These are phyloP conservation scores for Dryobates pubescens DNA, from an alignment of 2,797 vertebrate species.

Conservation along the genomic window DNA sequence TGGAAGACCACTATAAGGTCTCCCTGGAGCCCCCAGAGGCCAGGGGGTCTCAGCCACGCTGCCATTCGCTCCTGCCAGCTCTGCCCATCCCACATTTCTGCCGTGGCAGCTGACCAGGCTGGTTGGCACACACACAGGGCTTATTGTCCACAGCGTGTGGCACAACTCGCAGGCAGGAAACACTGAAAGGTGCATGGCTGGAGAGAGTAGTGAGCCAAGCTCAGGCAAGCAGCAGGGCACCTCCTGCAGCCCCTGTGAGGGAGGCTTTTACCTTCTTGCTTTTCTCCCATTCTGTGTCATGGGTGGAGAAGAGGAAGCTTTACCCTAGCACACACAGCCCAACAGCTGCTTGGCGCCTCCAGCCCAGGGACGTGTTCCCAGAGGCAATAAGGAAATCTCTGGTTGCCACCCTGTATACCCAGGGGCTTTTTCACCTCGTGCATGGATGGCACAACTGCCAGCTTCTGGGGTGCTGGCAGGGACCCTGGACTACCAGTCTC, in stretches of 20 bases:
- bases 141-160: fast-evolving
- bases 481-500: background rate
- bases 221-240: background rate
- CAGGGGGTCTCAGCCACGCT: background rate
- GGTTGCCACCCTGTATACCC: fast-evolving
- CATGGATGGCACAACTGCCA: background rate
- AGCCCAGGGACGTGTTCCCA: background rate
- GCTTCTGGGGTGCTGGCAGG: background rate
- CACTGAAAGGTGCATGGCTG: fast-evolving
- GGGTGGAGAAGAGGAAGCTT: background rate
- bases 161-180: background rate
- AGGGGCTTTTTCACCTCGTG: fast-evolving
- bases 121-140: background rate
- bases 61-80: fast-evolving
- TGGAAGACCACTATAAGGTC: background rate
- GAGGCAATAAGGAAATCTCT: conserved; percentile 2
- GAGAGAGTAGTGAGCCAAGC: background rate
- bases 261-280: background rate
- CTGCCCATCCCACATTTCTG: background rate
- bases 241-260: too few relatives aligned
- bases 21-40: too few relatives aligned
- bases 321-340: background rate
- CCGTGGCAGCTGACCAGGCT: fast-evolving
- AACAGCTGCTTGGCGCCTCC: fast-evolving
- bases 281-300: background rate